Base-by-base conservation (phyloP, 2,888 invertebrate genomes). In the Cabera pusaria region DNA sequence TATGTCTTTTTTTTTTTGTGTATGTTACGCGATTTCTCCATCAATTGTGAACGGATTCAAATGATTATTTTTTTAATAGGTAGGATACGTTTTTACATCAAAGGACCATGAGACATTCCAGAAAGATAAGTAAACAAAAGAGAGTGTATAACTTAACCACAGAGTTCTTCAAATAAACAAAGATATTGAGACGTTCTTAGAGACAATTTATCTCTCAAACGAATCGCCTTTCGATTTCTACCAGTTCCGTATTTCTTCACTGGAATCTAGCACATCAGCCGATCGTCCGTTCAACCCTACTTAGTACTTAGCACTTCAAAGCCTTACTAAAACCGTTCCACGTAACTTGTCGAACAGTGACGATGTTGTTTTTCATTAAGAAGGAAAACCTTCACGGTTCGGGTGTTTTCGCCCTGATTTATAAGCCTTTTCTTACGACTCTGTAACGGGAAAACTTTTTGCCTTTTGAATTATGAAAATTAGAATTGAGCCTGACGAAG, bases 331-430 rank as follows among this genome's bases (percentile, higher is more conserved):
- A 23, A 19, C 22, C 17, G 22, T 16, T 57, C 27, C 5, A 58
- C 56, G 58, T 60, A 58, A 53, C 58, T 56, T 56, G 49, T 50
- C 49, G 52, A 64, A 67, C 53, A 46, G 58, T 66, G 65, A 69
- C 60, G 56, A 62, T 61, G 62, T 71, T 74, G 73, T 75, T 79
- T 74, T 77, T 77, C 71, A 65, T 68, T 72, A 64, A 52, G 44
- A 45, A 41, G 49, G 42, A 44, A 58, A 64, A 55, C 53, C 52
- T 43, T 42, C 49, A 59, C 50, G 52, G 54, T 48, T 49, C 34
- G n/a, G 54, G 56, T 60, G 62, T 64, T 68, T 64, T 46, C 46
- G 38, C 36, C 44, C 58, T 73, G 72, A 74, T 75, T 78, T 75
- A 76, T 71, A 68, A 66, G 61, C 63, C 56, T 61, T 69, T 66